Conservation (phyloP, 2,888 invertebrate species). For the Amphipoea oculea region DNA sequence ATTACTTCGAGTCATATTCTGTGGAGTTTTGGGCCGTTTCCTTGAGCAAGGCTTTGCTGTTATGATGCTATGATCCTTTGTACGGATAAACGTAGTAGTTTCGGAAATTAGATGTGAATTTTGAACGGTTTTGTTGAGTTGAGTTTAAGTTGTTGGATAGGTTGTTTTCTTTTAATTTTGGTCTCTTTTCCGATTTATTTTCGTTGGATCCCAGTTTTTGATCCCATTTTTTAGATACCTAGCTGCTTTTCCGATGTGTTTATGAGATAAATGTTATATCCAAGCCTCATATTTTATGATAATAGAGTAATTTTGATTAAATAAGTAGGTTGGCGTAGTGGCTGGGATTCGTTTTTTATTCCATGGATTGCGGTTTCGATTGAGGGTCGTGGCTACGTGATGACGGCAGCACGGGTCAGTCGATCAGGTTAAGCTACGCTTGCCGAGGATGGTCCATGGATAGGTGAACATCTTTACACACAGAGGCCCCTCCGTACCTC, state of each 20-base stretch:
- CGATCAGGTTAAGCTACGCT: too few species aligned
- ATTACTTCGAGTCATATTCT: conserved; percentile 58
- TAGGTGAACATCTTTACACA: too few species aligned
- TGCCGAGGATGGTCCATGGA: too few species aligned
- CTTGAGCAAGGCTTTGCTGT: conserved; percentile 51
- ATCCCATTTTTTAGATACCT: too few species aligned
- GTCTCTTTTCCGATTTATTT: background rate
- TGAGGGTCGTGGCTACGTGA: too few species aligned
- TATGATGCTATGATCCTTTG: conserved; percentile 41
- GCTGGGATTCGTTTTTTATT: background rate
- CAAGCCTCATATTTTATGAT: background rate
- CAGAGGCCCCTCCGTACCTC: background rate
- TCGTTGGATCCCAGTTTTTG: too few species aligned
- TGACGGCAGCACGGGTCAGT: too few species aligned
- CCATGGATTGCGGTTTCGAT: background rate
- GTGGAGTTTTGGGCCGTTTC: conserved; percentile 42
- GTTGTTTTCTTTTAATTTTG: background rate
- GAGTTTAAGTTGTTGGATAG: background rate
- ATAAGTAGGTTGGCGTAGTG: background rate
- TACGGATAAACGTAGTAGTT: conserved; percentile 29
- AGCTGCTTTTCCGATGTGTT: background rate
- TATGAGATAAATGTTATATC: background rate
- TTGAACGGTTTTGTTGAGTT: conserved; percentile 14
- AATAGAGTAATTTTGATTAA: background rate
- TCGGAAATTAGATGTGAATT: conserved; percentile 46